These are phyloP conservation scores for Leptopilina clavipes DNA, from an alignment of 1,140 invertebrate genomes.

Conservation along the genomic window DNA sequence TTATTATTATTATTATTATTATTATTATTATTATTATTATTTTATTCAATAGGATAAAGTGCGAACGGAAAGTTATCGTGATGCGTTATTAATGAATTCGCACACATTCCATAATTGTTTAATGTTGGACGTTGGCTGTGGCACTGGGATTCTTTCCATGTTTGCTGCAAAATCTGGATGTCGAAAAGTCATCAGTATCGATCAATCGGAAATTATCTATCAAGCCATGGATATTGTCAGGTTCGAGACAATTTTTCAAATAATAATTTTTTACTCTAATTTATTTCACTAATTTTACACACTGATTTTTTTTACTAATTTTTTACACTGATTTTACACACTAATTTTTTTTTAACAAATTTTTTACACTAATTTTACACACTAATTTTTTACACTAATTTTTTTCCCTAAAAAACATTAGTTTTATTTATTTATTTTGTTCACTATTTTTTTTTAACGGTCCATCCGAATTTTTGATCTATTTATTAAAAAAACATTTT, in stretches of 20 bases:
- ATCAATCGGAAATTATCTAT: constrained; percentile 92
- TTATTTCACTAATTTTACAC: constrained; percentile 37
- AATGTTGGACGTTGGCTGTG: constrained; percentile 97
- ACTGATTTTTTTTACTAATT: constrained; percentile 14
- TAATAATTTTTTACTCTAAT: too few relatives aligned
- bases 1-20: constrained; percentile 36
- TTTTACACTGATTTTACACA: constrained; percentile 1
- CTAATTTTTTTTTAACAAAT: not conserved
- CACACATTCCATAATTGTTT: constrained; percentile 83
- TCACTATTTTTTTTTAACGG: too few relatives aligned
- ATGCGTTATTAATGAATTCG: constrained; percentile 92
- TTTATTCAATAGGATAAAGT: constrained; percentile 86
- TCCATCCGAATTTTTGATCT: too few relatives aligned
- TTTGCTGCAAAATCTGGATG: constrained; percentile 97
- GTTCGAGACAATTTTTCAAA: constrained; percentile 74
- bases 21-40: not conserved
- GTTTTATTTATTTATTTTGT: too few relatives aligned
- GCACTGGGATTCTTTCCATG: constrained; percentile 96
- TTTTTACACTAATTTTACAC: too few relatives aligned
- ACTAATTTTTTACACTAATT: too few relatives aligned
- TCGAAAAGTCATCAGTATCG: constrained; percentile 92
- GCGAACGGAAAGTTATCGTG: constrained; percentile 93
- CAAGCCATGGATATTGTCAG: constrained; percentile 90
- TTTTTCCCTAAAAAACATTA: too few relatives aligned
- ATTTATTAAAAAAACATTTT: too few relatives aligned